Evolutionary conservation across 2,888 invertebrate genomes (phyloP).

Genomic region (Agrotis clavis): DNA sequence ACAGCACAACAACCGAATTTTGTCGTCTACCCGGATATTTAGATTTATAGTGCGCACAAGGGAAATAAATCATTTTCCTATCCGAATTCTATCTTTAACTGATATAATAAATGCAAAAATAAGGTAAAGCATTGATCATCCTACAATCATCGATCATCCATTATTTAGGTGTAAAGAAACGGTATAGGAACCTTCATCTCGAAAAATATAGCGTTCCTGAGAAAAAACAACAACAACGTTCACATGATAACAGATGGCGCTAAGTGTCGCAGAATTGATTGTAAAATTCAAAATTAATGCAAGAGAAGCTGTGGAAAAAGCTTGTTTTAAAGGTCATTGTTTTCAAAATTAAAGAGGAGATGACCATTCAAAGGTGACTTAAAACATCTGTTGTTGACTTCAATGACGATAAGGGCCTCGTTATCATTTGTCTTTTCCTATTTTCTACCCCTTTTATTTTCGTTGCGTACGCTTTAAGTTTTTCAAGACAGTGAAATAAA

Average conservation of each 20-base stretch:
- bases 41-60: background rate
- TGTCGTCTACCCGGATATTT: background rate
- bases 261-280: no score
- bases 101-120: no score
- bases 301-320: background rate
- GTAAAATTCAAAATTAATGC: no score
- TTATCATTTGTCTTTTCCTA: slow-evolving; percentile 34
- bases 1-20: background rate
- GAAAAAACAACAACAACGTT: no score
- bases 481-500: slow-evolving; percentile 11
- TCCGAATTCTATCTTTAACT: no score
- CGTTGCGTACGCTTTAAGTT: slow-evolving; percentile 16
- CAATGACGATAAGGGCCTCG: slow-evolving; percentile 22
- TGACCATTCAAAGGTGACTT: background rate
- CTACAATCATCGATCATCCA: no score
- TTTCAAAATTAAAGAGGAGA: slow-evolving; percentile 3
- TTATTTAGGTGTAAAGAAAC: no score
- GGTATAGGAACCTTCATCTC: no score
- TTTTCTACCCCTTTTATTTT: slow-evolving; percentile 23
- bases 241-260: no score
- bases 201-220: no score
- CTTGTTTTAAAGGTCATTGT: no score
- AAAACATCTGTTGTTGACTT: slow-evolving; percentile 33
- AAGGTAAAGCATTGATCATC: no score
- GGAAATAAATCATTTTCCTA: background rate